A percentile compares a stretch with the other conserved stretches of the same genome.
Evolutionary conservation across 2,797 vertebrate species (phyloP).

Genomic region (Podarcis lilfordi): DNA sequence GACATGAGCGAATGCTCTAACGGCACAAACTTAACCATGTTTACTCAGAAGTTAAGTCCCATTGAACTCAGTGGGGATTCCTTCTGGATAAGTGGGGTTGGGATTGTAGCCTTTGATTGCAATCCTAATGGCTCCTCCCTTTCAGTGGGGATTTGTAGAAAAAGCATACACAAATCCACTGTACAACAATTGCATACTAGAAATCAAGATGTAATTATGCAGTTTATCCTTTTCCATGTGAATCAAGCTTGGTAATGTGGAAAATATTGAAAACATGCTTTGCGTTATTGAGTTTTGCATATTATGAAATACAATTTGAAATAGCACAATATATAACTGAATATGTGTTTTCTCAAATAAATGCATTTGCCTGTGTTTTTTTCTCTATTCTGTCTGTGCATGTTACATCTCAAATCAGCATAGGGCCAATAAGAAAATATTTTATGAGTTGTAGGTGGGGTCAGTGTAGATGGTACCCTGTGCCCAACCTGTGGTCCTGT

Average conservation of each 20-base stretch:
- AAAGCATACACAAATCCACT: background rate
- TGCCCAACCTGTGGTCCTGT: no score
- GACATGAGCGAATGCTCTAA: background rate
- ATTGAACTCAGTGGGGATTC: no score
- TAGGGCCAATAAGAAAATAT: conserved; percentile 26
- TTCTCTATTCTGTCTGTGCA: background rate
- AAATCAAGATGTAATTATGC: background rate
- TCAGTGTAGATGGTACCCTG: no score
- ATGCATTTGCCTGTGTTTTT: conserved; percentile 17
- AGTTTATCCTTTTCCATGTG: conserved; percentile 18
- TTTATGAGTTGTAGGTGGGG: background rate
- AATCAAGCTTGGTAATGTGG: background rate
- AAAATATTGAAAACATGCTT: background rate
- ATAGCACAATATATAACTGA: conserved; percentile 21
- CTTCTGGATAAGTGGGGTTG: no score
- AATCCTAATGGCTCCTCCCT: no score
- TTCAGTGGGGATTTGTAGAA: no score
- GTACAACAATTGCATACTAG: background rate
- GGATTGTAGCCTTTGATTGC: no score
- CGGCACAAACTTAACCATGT: no score
- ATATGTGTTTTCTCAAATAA: background rate
- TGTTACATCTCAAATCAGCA: conserved; percentile 29
- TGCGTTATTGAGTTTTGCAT: conserved; percentile 3
- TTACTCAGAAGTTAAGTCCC: no score
- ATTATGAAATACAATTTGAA: conserved; percentile 49